phyloP scores from a whole-genome alignment of 1,140 invertebrate species.

The Zophobas morio region DNA sequence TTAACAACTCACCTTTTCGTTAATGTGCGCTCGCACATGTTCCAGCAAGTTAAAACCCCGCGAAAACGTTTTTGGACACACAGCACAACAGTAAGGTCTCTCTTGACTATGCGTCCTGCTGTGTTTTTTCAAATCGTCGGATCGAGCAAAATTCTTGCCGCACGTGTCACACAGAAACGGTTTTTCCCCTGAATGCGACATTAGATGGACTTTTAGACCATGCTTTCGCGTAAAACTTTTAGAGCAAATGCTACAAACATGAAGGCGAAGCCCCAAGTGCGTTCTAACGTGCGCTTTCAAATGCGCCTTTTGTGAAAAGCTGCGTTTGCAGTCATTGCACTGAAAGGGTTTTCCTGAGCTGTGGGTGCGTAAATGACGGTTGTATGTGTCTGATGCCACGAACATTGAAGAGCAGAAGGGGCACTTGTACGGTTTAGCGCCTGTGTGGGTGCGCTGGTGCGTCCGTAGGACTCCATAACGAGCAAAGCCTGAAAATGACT shows the following conservation, averaged over 20 bases:
- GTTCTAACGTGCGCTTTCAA: constrained; percentile 71
- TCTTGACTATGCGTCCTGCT: constrained; percentile 41
- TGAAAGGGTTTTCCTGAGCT: constrained; percentile 33
- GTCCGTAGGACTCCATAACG: constrained; percentile 43
- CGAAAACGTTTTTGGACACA: constrained; percentile 45
- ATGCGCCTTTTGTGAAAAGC: constrained; percentile 72
- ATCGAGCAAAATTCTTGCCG: constrained; percentile 48
- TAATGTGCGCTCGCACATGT: constrained; percentile 41
- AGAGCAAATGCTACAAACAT: constrained; percentile 67
- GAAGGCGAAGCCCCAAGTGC: constrained; percentile 70
- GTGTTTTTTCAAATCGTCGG: constrained; percentile 46
- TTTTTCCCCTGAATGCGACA: constrained; percentile 50
- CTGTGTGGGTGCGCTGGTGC: constrained; percentile 72
- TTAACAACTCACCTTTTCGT: constrained; percentile 18
- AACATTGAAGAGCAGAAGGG: constrained; percentile 70
- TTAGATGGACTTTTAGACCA: constrained; percentile 35
- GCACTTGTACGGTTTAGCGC: constrained; percentile 75
- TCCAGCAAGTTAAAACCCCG: constrained; percentile 44
- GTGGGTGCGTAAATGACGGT: constrained; percentile 44
- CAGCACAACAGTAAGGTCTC: constrained; percentile 36
- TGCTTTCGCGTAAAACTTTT: constrained; percentile 65
- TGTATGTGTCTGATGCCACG: constrained; percentile 53
- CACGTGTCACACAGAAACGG: constrained; percentile 49
- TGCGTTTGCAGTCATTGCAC: constrained; percentile 67
- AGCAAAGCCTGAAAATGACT: constrained; percentile 39